Evolutionary conservation across 35 echinoderm and acorn worm species (phyloP).

Genomic region (Heliocidaris erythrogramma): DNA sequence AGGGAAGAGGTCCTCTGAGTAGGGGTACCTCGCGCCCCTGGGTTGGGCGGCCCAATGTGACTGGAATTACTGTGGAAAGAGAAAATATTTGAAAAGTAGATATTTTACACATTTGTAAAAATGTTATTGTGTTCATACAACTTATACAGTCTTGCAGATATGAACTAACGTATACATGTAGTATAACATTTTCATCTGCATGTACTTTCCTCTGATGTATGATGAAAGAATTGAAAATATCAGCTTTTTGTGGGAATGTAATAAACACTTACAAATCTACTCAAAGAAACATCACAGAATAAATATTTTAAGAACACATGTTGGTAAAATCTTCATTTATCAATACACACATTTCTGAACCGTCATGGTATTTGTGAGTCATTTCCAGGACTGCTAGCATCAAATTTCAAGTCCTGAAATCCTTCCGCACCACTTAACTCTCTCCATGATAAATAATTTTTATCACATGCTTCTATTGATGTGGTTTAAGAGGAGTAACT

Average conservation of each 20-base stretch:
- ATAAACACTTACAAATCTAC: too few relatives aligned
- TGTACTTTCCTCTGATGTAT: too few relatives aligned
- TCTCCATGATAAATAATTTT: background rate
- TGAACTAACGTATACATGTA: too few relatives aligned
- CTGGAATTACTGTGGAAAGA: slow-evolving; percentile 31
- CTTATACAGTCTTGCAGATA: too few relatives aligned
- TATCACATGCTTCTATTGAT: background rate
- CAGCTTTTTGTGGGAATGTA: too few relatives aligned
- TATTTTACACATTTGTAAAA: too few relatives aligned
- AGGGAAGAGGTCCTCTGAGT: slow-evolving; percentile 10
- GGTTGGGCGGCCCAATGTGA: slow-evolving; percentile 38
- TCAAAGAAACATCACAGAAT: too few relatives aligned
- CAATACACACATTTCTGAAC: background rate
- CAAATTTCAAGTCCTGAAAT: background rate
- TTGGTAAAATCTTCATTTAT: background rate
- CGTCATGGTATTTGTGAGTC: background rate
- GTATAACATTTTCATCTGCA: too few relatives aligned
- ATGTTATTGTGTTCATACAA: too few relatives aligned
- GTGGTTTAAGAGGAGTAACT: background rate
- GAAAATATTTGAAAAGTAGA: background rate
- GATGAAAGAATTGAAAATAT: too few relatives aligned
- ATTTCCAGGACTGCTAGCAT: background rate
- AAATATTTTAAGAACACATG: background rate
- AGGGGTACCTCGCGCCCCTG: slow-evolving; percentile 31
- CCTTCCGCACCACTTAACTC: background rate